Conservation (phyloP, 2,113 vertebrate species). For the Nipponia nippon region DNA sequence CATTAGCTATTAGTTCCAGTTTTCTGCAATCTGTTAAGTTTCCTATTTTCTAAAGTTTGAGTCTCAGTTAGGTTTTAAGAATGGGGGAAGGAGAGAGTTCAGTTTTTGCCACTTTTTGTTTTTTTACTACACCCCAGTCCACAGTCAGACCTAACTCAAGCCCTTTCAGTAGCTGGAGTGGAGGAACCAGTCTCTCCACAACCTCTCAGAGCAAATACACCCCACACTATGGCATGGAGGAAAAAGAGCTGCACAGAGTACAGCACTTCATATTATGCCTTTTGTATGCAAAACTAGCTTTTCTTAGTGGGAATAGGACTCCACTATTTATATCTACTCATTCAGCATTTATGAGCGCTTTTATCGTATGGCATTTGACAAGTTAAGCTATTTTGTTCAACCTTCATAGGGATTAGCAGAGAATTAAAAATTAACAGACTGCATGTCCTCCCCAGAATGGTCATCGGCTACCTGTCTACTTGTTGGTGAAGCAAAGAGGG, state of each 20-base stretch:
- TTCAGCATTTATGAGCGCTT: background rate
- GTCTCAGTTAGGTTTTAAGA: background rate
- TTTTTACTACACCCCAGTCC: background rate
- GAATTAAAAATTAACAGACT: background rate
- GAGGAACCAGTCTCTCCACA: background rate
- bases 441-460: background rate
- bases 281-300: background rate
- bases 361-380: background rate
- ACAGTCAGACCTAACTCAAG: background rate
- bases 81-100: background rate
- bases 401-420: background rate
- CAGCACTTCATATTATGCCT: background rate
- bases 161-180: background rate
- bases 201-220: background rate
- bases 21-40: background rate
- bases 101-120: background rate
- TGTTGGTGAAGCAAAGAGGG: background rate
- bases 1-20: background rate
- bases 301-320: background rate
- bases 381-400: background rate
- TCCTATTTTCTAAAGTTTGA: background rate
- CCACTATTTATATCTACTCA: background rate
- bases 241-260: background rate
- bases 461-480: background rate
- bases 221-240: background rate